Conservation (phyloP, 2,888 invertebrate genomes). For the Erebia aethiops region DNA sequence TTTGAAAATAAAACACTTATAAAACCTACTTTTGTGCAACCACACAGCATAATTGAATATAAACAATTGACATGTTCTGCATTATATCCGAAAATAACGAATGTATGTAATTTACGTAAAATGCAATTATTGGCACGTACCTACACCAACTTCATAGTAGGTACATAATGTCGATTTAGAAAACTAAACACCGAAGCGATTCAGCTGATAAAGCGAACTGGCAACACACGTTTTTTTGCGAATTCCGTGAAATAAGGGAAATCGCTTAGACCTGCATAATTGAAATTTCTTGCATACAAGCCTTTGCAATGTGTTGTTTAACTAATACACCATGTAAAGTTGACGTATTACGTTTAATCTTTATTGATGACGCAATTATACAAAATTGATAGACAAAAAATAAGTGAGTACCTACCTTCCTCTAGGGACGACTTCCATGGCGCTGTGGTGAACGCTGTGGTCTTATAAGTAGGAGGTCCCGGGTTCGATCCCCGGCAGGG, state of each 20-base stretch:
- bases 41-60: not conserved
- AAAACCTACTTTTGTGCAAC: not conserved
- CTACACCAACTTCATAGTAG: not conserved
- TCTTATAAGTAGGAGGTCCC: too few species aligned
- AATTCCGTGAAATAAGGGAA: constrained; percentile 4
- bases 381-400: too few species aligned
- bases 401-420: too few species aligned
- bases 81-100: too few species aligned
- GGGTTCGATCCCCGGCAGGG: too few species aligned
- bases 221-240: constrained; percentile 14
- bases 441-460: too few species aligned
- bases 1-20: too few species aligned
- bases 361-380: not conserved
- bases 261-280: constrained; percentile 9
- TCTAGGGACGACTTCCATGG: too few species aligned
- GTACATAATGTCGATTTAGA: constrained; percentile 7
- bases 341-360: too few species aligned
- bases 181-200: constrained; percentile 4
- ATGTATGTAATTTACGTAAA: not conserved
- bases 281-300: constrained; percentile 4
- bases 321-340: not conserved
- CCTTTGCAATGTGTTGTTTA: not conserved
- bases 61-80: not conserved
- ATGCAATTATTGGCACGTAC: not conserved
- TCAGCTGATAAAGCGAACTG: constrained; percentile 14